A percentile compares a stretch with the other conserved stretches of the same genome.
phyloP scores from a whole-genome alignment of 1,140 invertebrate genomes.

The Drosophila insularis region DNA sequence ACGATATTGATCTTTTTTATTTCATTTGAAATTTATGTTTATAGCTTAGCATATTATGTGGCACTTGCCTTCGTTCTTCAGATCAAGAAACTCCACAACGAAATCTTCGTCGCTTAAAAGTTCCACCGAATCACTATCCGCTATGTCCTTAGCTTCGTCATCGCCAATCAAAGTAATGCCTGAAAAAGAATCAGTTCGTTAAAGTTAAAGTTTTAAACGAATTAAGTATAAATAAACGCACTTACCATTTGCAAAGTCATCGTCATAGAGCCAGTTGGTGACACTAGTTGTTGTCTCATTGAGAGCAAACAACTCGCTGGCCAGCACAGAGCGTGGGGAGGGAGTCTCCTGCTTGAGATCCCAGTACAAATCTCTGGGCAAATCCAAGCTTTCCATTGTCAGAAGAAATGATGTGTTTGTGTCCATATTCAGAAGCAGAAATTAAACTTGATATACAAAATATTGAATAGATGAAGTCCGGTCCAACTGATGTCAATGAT shows the following conservation, averaged over 20 bases:
- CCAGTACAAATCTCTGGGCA: slow-evolving; percentile 75
- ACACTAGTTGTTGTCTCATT: slow-evolving; percentile 41
- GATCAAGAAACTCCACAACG: slow-evolving; percentile 67
- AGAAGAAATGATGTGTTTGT: slow-evolving; percentile 30
- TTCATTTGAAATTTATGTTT: no score
- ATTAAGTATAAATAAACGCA: background rate
- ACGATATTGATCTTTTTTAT: no score
- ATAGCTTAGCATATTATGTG: background rate
- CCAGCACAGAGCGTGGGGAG: slow-evolving; percentile 57
- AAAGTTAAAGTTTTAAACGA: background rate
- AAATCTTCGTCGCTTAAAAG: slow-evolving; percentile 65
- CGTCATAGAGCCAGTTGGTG: slow-evolving; percentile 63
- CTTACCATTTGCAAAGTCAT: slow-evolving; percentile 80
- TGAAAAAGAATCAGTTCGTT: background rate
- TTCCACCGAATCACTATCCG: slow-evolving; percentile 38
- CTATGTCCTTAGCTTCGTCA: slow-evolving; percentile 27
- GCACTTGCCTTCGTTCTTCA: slow-evolving; percentile 68
- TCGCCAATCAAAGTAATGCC: slow-evolving; percentile 47
- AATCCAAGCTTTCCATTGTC: slow-evolving; percentile 73
- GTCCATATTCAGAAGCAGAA: slow-evolving; percentile 44
- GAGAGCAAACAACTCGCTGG: slow-evolving; percentile 71
- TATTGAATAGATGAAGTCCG: slow-evolving; percentile 53
- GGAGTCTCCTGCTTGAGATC: slow-evolving; percentile 73
- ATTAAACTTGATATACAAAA: slow-evolving; percentile 46
- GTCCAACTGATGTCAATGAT: slow-evolving; percentile 60